Evolutionary conservation across 2,888 invertebrate species (phyloP).

Genomic region (Hybos culiciformis): DNA sequence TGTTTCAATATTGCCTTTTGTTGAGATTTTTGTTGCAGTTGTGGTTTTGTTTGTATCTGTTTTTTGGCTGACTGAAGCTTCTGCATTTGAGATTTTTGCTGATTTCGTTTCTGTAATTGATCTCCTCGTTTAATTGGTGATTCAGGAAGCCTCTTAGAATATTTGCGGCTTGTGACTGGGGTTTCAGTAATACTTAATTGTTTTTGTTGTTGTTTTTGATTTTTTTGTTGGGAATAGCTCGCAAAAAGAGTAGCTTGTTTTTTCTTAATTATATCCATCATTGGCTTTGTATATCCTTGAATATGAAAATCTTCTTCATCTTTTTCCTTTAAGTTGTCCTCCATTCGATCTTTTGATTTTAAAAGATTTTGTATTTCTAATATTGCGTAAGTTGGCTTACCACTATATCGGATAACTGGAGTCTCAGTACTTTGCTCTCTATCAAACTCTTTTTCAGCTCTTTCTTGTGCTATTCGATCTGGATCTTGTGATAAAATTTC

Average conservation of each 20-base stretch:
- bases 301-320: conserved; percentile 9
- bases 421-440: conserved; percentile 27
- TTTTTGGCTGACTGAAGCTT: conserved; percentile 11
- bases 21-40: conserved; percentile 8
- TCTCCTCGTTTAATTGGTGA: conserved; percentile 11
- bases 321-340: conserved; percentile 10
- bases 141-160: not conserved
- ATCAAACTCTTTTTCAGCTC: conserved; percentile 35
- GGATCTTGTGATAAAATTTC: conserved; percentile 35
- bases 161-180: not conserved
- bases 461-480: conserved; percentile 35
- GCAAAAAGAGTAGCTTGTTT: conserved; percentile 8
- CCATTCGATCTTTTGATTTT: conserved; percentile 26
- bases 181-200: conserved; percentile 1
- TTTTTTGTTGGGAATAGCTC: not conserved
- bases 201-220: conserved; percentile 6
- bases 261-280: conserved; percentile 17
- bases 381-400: conserved; percentile 34
- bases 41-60: conserved; percentile 11
- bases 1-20: not conserved
- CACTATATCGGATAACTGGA: conserved; percentile 24
- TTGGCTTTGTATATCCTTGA: conserved; percentile 18
- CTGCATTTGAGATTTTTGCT: conserved; percentile 13
- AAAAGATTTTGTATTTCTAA: conserved; percentile 28
- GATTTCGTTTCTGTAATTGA: conserved; percentile 14